Conservation (phyloP, 2,888 invertebrate species). For the Campoplex nolae region DNA sequence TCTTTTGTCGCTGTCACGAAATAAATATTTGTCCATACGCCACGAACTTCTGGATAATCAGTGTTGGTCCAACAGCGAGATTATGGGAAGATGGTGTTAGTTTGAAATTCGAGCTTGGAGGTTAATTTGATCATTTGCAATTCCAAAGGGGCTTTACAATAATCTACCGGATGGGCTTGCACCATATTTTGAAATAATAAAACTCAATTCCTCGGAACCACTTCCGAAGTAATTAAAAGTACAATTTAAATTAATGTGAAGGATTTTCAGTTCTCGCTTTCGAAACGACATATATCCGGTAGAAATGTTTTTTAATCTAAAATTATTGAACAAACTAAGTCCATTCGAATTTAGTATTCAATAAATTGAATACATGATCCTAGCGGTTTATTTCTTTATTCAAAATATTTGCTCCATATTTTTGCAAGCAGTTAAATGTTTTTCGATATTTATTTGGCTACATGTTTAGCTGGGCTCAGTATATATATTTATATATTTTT, state of each 20-base stretch:
- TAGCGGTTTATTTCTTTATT: too few relatives aligned
- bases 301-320: neutral
- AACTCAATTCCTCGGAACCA: neutral
- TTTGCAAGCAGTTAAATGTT: neutral
- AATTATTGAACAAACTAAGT: neutral
- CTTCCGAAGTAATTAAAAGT: slow-evolving; percentile 13
- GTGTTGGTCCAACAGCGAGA: slow-evolving; percentile 51
- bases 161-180: neutral
- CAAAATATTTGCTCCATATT: neutral
- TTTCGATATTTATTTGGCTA: neutral
- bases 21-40: slow-evolving; percentile 48
- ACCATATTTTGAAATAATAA: slow-evolving; percentile 6
- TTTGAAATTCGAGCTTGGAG: neutral
- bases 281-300: neutral
- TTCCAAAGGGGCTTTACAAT: slow-evolving; percentile 25
- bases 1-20: slow-evolving; percentile 14
- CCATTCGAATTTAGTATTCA: neutral
- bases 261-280: neutral
- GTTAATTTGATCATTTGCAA: slow-evolving; percentile 39
- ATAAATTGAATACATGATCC: neutral
- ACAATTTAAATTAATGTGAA: slow-evolving; percentile 1
- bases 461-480: neutral
- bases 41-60: slow-evolving; percentile 49
- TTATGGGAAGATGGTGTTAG: slow-evolving; percentile 19
- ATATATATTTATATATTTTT: too few relatives aligned